Base-by-base conservation (phyloP, 2,113 vertebrate genomes). In the Romanogobio albipinnatus region DNA sequence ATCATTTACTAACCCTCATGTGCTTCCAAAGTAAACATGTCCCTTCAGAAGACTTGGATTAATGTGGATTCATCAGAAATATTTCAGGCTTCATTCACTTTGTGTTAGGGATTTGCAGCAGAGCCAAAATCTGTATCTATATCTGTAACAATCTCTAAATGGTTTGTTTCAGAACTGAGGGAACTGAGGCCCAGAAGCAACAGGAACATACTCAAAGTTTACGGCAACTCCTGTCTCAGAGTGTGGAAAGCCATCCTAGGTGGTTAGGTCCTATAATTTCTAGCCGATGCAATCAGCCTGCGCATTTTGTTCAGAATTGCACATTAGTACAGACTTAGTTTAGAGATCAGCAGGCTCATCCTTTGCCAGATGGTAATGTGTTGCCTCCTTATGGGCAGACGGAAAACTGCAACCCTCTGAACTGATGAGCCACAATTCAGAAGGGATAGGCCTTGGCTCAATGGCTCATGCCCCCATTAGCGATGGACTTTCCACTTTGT, bases 291-390 rank as follows among this genome's bases (percentile, higher is more conserved):
- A 43, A 43, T 43, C 36, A 39, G 36, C 36, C 68, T 71, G 68
- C 19, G 8, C 36, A 43, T 71, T 43, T 71, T 22, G 17, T 9
- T 22, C 8, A 17, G 15, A 70, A 70, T 43, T 43, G 36, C 43
- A 43, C 33, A 22, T 39, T 43, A 70, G 33, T 8, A 39, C 33
- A 70, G 66, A 10, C 17, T 9, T 19, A 22, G 68, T 71, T 22
- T 71, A 71, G 68, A 71, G 68, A 43, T 71, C 36, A 43, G 22
- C 66, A 15, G 17, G 36, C 36, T 78, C 24, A 0, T n/a, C 19
- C 56, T 33, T 77, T 33, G 26, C 24, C 90, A 91, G 79, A 76
- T 85, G 49, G 84, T 33, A 43, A 51, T 49, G 61, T 47, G 15
- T 19, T 24, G 43, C 66, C 33, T 51, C 11, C 45, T 43, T 36